Evolutionary conservation across 2,888 invertebrate genomes (phyloP), one percentile per base, ranked within the genome.

Genomic region (Brenthis ino): DNA sequence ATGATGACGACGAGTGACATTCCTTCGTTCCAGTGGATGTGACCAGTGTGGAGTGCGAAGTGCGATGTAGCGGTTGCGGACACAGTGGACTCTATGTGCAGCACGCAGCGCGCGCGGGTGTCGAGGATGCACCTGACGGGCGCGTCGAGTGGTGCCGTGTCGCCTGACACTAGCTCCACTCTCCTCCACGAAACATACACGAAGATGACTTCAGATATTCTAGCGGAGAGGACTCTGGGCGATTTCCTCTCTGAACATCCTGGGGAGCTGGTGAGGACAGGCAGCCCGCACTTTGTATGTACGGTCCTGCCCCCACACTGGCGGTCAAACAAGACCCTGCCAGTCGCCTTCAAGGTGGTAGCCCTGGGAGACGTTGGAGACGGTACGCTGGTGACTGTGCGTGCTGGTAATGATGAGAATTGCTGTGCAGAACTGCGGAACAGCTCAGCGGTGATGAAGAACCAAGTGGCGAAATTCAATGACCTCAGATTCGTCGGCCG

Each of bases 401-500:
- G 97, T 55, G 99, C 99, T 20, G 99, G 99, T 24, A 99, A 99
- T 91, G 99, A 99, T 82, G 99, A 99, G 91, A 99, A 99, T 93
- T 98, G 96, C 87, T 98, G 98, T 85, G 99, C 98, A 54, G 99
- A 99, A 88, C 90, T 99, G 78, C 93, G 98, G 82, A 99, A 99
- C 92, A 97, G 96, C 79, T 97, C 98, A 64, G 98, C 99, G 48
- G 96, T 98, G 82, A 98, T 99, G 97, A 99, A 99, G 94, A 98
- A 99, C 89, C 98, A 99, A 88, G 98, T 99, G 80, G 99, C 99
- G 77, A 98, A 99, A 93, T 99, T 99, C 93, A 99, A 99, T 89
- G 99, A 99, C 93, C 94, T 99, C 81, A 95, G 99, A 87, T 99
- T 99, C 94, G 98, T 99, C 81, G 99, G 99, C 78, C 95, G 99